A percentile compares a stretch with the other conserved stretches of the same genome.
Evolutionary conservation across 1,140 invertebrate species (phyloP).

Genomic region (Papilio aristodemus): DNA sequence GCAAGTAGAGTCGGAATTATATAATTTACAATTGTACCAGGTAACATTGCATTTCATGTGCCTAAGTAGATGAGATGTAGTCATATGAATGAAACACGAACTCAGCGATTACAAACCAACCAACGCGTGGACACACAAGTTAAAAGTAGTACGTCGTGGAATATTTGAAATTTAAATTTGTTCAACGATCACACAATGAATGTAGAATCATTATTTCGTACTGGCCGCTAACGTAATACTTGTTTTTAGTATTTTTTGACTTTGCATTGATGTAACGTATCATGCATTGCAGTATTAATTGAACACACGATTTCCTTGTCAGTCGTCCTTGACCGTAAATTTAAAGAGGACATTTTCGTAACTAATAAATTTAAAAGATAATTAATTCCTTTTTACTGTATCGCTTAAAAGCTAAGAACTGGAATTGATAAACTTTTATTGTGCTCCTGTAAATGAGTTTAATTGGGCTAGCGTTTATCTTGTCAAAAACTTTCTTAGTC

Average conservation of each 20-base stretch:
- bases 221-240: conserved; percentile 16
- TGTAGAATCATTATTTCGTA: conserved; percentile 13
- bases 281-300: conserved; percentile 18
- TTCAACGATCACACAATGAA: conserved; percentile 19
- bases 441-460: too few species aligned
- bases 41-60: neutral
- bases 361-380: too few species aligned
- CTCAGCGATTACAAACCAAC: neutral
- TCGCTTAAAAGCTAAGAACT: too few species aligned
- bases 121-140: conserved; percentile 11
- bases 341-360: neutral
- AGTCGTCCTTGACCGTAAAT: neutral
- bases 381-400: too few species aligned
- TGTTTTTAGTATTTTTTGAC: conserved; percentile 30
- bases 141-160: conserved; percentile 15
- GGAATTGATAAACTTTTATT: too few species aligned
- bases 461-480: too few species aligned
- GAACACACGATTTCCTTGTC: conserved; percentile 16
- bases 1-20: neutral
- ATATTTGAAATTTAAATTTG: conserved; percentile 31
- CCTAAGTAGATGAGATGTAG: neutral
- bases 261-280: conserved; percentile 22
- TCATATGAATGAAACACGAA: conserved; percentile 28
- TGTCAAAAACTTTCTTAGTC: too few species aligned
- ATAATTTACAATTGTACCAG: neutral